Evolutionary conservation across 1,140 invertebrate genomes (phyloP), one percentile per base, ranked within the genome.

Genomic region (Sarcophaga bullata): DNA sequence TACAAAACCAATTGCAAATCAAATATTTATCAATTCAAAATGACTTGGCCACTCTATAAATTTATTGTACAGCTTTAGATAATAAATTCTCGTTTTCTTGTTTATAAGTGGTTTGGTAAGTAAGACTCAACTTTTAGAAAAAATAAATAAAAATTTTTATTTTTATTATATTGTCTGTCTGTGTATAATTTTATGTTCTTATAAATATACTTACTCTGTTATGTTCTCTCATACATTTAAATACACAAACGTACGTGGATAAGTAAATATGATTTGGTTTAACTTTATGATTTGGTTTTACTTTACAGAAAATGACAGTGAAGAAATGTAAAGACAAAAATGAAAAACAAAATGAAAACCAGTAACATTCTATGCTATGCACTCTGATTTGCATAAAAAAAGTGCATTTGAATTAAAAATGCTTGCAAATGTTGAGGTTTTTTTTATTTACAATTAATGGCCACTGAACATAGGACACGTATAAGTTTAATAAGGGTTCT

Each of bases 101-200:
- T 25, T 68, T 8, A 68, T 68, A 68, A 68, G 62, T 68, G 6
- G 62, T 68, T 68, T 68, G 62, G 62, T 68, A 68, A 68, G 62
- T 68, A 68, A 68, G 62, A 68, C 19, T 68, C 10, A 68, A 52
- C 50, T 68, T 68, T 17, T 19, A 17, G 7, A 68, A 68, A 17
- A 9, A 19, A 37, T 68, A 17, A 19, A 19, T 19, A 37, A 37
- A 37, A 37, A 37, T 68, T 68, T 68, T 68, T 68, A 19, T 19
- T 68, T 68, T 68, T 25, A 9, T 68, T 62, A n/a, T 37, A 58
- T 58, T 15, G n/a, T 58, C n/a, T n/a, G 15, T 58, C 50, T 10
- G 8, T 52, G 6, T 52, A 52, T 6, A 52, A 52, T 13, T 52
- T 52, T 3, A 52, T 13, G 6, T 52, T 37, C 25, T 37, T 37